Base-by-base conservation (phyloP, 2,888 invertebrate species). In the Acrobasis consociella region DNA sequence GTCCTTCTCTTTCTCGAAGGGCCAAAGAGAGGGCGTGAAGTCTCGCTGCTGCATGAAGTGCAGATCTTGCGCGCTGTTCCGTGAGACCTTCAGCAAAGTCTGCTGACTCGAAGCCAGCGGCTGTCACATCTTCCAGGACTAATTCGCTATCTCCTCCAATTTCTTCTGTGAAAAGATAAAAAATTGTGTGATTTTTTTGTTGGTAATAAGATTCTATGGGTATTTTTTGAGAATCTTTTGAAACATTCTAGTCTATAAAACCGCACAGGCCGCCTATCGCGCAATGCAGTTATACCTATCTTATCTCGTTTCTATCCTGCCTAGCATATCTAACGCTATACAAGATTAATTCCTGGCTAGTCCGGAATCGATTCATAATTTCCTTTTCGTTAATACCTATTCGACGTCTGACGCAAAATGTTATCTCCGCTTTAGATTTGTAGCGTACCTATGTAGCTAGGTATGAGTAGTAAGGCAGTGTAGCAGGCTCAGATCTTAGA, bases 71-170 rank as follows among this genome's bases (percentile, higher is more conserved):
- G 70, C 96, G 94, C 13, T 93, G 79, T 58, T 87, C 85, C 1
- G 94, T 95, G 62, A 96, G 82, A 0, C 96, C 96, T 67, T 94
- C 93, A 0, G 95, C 94, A 73, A 96, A 96, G 75, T 95, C 94
- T 0, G 94, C 94, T 1, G 95, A 93, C 72, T 92, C 91, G 80
- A 93, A 96, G 11, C 95, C 95, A 9, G 89, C 85, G 5, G 94
- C 93, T 53, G 95, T 94, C 63, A 96, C 94, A 80, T 97, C 96
- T 83, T 96, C 96, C 70, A 97, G 83, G 13, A 97, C 96, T 39
- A 97, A 93, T 94, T 96, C 93, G 62, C 91, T 92, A 60, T 92
- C 91, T 22, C 91, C 91, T 15, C 91, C 92, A 49, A 91, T 87
- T 77, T 91, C 91, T 75, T 88, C 92, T 92, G 85, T 22, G 82